Percentiles rank a stretch among this genome's conserved stretches.
Conservation (phyloP, 2,113 vertebrate species). For the Cricetomys ansorgei region DNA sequence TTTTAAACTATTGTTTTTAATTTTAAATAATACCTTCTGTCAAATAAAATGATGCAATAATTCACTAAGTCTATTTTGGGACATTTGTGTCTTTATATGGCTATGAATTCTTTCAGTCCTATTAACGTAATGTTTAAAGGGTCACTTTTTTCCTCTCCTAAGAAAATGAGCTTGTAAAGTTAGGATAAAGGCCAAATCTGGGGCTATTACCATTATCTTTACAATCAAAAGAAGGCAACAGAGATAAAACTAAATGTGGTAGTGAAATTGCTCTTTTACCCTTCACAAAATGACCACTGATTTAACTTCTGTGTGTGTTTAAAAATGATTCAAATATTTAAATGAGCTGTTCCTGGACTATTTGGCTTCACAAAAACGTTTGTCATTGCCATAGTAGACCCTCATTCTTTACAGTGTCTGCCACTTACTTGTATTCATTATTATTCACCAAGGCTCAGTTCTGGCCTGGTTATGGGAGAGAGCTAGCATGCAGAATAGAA, state of each 20-base stretch:
- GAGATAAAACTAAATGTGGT: constrained; percentile 29
- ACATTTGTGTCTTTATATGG: not conserved
- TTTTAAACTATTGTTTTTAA: not conserved
- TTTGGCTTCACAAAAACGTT: constrained; percentile 53
- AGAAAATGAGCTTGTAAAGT: constrained; percentile 46
- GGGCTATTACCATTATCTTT: not conserved
- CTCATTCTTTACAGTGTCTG: constrained; percentile 44
- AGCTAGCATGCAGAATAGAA: constrained; percentile 1
- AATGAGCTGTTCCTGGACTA: constrained; percentile 53
- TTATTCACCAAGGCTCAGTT: constrained; percentile 67
- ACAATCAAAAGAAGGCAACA: constrained; percentile 3
- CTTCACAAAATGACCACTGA: constrained; percentile 2
- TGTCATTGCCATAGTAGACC: constrained; percentile 49
- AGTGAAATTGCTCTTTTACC: constrained; percentile 17
- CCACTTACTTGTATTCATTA: constrained; percentile 65
- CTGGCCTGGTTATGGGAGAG: constrained; percentile 37
- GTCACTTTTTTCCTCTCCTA: not conserved
- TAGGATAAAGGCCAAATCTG: not conserved
- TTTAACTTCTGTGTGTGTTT: not conserved
- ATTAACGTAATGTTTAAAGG: constrained; percentile 24
- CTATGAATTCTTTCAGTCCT: not conserved
- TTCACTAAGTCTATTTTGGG: not conserved
- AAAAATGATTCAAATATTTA: constrained; percentile 15
- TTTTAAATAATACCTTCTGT: not conserved
- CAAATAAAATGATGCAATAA: not conserved